Base-by-base conservation (phyloP, 2,797 vertebrate species). In the Characodon lateralis region DNA sequence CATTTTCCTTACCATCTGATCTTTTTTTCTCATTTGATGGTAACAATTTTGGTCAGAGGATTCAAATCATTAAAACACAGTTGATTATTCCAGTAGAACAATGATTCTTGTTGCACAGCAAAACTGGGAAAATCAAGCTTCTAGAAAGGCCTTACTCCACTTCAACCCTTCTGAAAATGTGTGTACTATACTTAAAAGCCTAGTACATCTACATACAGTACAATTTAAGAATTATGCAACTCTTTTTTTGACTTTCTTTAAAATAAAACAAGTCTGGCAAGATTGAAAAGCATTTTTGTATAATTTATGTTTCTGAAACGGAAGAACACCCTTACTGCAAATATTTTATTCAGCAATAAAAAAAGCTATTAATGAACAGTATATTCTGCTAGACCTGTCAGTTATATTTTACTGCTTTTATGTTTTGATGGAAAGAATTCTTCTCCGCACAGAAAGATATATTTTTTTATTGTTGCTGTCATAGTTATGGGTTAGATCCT, bases 401-500 rank as follows among this genome's bases (percentile, higher is more conserved):
- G 18, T 35, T 35, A 35, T 63, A 63, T 31, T 63, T 18, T 50
- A 50, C 35, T 35, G 31, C 61, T 65, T 20, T 20, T 65, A 31
- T 24, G 35, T 66, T 66, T 66, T 39, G 3, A 24, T 41, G n/a
- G 6, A 31, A 20, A 20, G 1, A 53, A 31, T 18, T 53, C 55
- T 59, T 59, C 5, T 39, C 0, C 41, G 35, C 51, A 55, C 41
- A 12, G 35, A 58, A 26, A 58, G 5, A 4, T 50, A 20, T 28
- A 24, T 73, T n/a, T 43, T 84, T 43, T 84, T 75, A 70, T 80
- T 78, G 48, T 41, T 79, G 74, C 72, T 78, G 79, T 61, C 46
- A 75, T 74, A 76, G 72, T 66, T 82, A 73, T 39, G 81, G 79
- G 82, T 85, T 51, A 48, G 74, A 80, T 79, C 35, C 35, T 43